These are phyloP conservation scores for Passer montanus DNA, from an alignment of 2,113 vertebrate species.

Conservation along the genomic window DNA sequence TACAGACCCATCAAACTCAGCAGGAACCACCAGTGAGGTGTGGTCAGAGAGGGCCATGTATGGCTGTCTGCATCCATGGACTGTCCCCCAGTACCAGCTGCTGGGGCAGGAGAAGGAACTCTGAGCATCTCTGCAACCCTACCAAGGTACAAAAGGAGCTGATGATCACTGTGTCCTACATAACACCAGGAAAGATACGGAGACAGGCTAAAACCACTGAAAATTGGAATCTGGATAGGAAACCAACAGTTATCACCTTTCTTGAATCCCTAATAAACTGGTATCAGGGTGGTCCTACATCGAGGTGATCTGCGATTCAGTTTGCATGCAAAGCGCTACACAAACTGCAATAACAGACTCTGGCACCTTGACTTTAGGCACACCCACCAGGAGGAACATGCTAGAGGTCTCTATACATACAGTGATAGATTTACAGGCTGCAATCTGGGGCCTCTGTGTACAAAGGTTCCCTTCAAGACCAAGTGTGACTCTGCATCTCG, in stretches of 20 bases:
- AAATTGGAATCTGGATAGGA: constrained; percentile 16
- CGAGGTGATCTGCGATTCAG: neutral
- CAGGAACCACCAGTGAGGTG: neutral
- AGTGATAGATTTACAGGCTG: constrained; percentile 44
- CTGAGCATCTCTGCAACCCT: neutral
- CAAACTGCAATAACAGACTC: constrained; percentile 45
- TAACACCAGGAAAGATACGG: neutral
- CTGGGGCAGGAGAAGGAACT: neutral
- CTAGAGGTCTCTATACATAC: constrained; percentile 36
- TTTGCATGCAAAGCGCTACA: constrained; percentile 27
- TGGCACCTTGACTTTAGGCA: constrained; percentile 18
- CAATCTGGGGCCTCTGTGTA: neutral
- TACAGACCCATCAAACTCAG: neutral
- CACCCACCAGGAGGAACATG: constrained; percentile 2
- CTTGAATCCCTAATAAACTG: neutral
- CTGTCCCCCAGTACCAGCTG: neutral
- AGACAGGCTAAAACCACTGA: neutral
- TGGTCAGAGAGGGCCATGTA: neutral
- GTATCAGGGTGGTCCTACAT: neutral
- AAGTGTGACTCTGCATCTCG: constrained; percentile 8
- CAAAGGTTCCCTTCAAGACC: constrained; percentile 26
- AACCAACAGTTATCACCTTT: neutral
- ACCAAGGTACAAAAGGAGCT: neutral
- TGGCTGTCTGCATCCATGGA: neutral
- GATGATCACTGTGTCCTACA: neutral